Base-by-base conservation (phyloP, 2,797 vertebrate genomes). In the Danio tinwini region DNA sequence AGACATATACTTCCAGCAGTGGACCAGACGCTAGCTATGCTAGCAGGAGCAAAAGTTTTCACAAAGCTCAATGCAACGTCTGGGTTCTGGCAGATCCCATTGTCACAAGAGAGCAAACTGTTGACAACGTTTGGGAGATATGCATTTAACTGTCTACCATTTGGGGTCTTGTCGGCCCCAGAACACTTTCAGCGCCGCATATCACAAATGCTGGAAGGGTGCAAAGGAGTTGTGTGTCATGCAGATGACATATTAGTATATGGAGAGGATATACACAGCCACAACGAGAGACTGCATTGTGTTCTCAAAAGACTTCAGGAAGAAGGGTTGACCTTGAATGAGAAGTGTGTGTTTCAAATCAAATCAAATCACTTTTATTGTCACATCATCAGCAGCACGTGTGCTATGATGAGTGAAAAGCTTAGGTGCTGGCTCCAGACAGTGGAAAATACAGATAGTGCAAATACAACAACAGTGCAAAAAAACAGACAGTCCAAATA, bases 301-400 rank as follows among this genome's bases (percentile, higher is more conserved):
- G 64, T 70, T 17, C 39, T 83, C 3, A 65, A 64, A 7, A 81
- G 14, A 11, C 19, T 49, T 4, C 4, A 44, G n/a, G 5, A 47
- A 9, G 63, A 76, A 11, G 61, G 61, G 0, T 45, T 78, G 12
- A 84, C 65, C 0, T 9, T 83, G 13, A 70, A 58, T 0, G 37
- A 72, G n/a, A 80, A 83, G 78, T 81, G 72, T 74, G 74, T 71
- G 44, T 81, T n/a, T n/a, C n/a, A n/a, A n/a, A n/a, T n/a, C n/a
- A n/a, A n/a, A n/a, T n/a, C n/a, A n/a, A n/a, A n/a, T n/a, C n/a
- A n/a, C n/a, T n/a, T n/a, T n/a, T n/a, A n/a, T n/a, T n/a, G n/a
- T n/a, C n/a, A n/a, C n/a, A n/a, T n/a, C n/a, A n/a, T n/a, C n/a
- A n/a, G n/a, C n/a, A n/a, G n/a, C n/a, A n/a, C n/a, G n/a, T n/a